Base-by-base conservation (phyloP, 2,113 vertebrate genomes). In the Corythornis madagascariensis region DNA sequence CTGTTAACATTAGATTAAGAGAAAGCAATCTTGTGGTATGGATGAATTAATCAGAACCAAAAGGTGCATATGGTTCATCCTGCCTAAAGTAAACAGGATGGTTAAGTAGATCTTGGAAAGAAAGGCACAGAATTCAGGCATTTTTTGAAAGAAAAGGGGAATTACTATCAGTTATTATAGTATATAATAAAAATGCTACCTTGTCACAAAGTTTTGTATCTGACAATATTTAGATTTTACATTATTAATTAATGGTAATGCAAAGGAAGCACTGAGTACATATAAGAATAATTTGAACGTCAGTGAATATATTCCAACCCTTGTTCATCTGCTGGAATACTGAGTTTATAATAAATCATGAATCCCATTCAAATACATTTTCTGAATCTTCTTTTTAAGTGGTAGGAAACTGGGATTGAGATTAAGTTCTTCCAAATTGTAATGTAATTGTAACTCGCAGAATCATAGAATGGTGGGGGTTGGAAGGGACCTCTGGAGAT, bases 311-410 rank as follows among this genome's bases (percentile, higher is more conserved):
- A 93, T 87, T 65, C 82, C 40, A 60, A 74, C 26, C 42, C 56
- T 86, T 85, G 56, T 67, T 93, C 71, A 24, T 77, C 56, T 89
- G 20, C 33, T 83, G 67, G 43, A 59, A 63, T 35, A 18, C 52
- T 55, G 38, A 40, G 42, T 93, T 93, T 65, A 28, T 73, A 83
- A 94, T 75, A 89, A 93, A 87, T 84, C 78, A 91, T 91, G 87
- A 93, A 79, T 86, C 31, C 42, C 20, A 25, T 95, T 84, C 73
- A 79, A 88, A 84, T 81, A 11, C 71, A 52, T 90, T 87, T 90
- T 95, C 67, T 84, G 59, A 83, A 56, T 64, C 45, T 73, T 63
- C 64, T 81, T 75, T 87, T 81, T 73, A 61, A 86, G 40, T 14
- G 40, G 24, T 69, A 77, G 86, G 47, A 71, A 92, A 38, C 43